A percentile compares a stretch with the other conserved stretches of the same genome.
phyloP scores from a whole-genome alignment of 92 coral and sea anemone species.

The Galaxea fascicularis region DNA sequence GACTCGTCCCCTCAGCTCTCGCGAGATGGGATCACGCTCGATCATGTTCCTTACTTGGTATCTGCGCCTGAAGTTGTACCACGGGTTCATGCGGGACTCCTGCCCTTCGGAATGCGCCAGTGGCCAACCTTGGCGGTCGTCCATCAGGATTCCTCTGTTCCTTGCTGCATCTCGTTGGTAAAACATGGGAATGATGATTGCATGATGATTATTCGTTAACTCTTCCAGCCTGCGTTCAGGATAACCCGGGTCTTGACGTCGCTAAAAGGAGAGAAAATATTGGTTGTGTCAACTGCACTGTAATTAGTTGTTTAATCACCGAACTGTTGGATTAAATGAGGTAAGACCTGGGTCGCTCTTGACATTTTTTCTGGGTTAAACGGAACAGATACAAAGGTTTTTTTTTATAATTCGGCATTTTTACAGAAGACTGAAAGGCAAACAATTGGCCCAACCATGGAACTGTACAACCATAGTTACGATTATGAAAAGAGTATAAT shows the following conservation, averaged over 20 bases:
- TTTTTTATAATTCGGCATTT: too few relatives aligned
- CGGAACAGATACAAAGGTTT: too few relatives aligned
- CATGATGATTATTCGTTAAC: neutral
- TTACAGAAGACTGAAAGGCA: too few relatives aligned
- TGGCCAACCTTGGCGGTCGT: neutral
- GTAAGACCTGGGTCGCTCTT: too few relatives aligned
- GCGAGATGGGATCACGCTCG: neutral
- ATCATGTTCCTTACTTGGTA: neutral
- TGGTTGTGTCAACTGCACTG: too few relatives aligned
- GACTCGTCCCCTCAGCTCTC: neutral
- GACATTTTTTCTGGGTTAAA: too few relatives aligned
- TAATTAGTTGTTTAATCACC: too few relatives aligned
- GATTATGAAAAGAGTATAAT: too few relatives aligned
- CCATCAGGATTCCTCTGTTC: neutral
- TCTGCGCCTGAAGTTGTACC: conserved; percentile 3
- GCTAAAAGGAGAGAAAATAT: neutral
- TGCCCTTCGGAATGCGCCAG: neutral
- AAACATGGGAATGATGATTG: neutral
- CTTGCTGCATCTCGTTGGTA: neutral
- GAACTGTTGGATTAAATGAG: too few relatives aligned
- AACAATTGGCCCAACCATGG: too few relatives aligned
- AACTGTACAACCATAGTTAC: too few relatives aligned
- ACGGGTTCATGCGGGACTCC: neutral
- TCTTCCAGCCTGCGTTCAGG: neutral
- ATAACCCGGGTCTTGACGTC: neutral